Base-by-base conservation (phyloP, 2,797 vertebrate genomes). In the Periparus ater region DNA sequence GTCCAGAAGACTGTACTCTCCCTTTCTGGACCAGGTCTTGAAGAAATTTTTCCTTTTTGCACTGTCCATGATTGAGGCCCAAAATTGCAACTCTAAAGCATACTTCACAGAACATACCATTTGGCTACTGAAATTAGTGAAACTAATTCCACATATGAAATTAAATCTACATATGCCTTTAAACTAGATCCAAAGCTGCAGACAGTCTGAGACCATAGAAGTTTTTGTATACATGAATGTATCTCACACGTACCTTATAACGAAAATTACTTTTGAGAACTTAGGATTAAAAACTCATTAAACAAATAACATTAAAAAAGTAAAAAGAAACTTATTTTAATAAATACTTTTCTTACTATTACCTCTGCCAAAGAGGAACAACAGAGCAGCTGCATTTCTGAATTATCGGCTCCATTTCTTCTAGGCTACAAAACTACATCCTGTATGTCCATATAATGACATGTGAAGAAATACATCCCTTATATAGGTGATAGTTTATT, bases 141-240 rank as follows among this genome's bases (percentile, higher is more conserved):
- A 65, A 91, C 6, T 44, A 51, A 50, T 79, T 55, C 57, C 48
- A 73, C 0, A 1, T 58, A 93, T 85, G 63, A 51, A 89, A 67
- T 71, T 51, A 92, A 61, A 75, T 29, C 53, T 70, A 62, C 3
- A 11, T 38, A 78, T 8, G 53, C 29, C 48, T 92, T 89, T 78
- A 76, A 93, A 86, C 42, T 73, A n/a, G 38, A 88, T 75, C 29
- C 83, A 92, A 89, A 92, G 73, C 65, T 75, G 68, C 79, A 86
- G 65, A 88, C 27, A 75, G 47, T 38, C n/a, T 54, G 54, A 94
- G 58, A 82, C 22, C n/a, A 78, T 1, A 44, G 8, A 42, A 53
- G 3, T 11, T 91, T 85, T 67, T 78, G 20, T 17, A 89, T 11
- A 89, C 15, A 9, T 40, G 20, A 88, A 60, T 63, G 23, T 32